Evolutionary conservation across 2,797 vertebrate genomes (phyloP), one percentile per base, ranked within the genome.

Genomic region (Eptatretus atami): DNA sequence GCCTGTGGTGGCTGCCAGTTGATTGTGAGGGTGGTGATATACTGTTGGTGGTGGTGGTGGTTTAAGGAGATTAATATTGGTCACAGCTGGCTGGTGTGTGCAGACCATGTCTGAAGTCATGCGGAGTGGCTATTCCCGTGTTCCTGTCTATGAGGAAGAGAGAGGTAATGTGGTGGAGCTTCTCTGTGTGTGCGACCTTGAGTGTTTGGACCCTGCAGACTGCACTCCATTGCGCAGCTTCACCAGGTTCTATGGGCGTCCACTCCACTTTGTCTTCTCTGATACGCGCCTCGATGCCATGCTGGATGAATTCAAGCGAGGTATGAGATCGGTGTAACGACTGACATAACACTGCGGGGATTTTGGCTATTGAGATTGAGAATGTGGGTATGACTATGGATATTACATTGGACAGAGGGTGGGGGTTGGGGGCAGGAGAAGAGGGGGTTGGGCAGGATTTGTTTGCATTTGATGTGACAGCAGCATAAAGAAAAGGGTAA

Each of bases 191-290:
- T 86, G 86, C 60, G 84, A 90, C 70, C 66, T 90, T 75, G 78
- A 82, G 11, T 71, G 86, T 70, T 83, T 85, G 64, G 84, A 90
- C 64, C 83, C 84, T 0, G 82, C 84, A 1, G 84, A 90, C 75
- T 75, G 77, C 70, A 86, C 83, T 2, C 82, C 84, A 1, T 80
- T 90, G 74, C 83, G 79, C 52, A 86, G 83, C 69, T 86, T 90
- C 73, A 86, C 82, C 54, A 84, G 84, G 67, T 90, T 90, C 75
- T 90, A 90, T 77, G 86, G 82, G 54, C 84, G 85, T 67, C 83
- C 84, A 0, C 78, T 90, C 64, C 84, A 90, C 73, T 90, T 78
- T 25, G 84, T 90, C 63, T 90, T 87, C 72, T 86, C 86, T 9
- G 84, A 90, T 76, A 90, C 84, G 67, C 86, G 85, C 63, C 75